Base-by-base conservation (phyloP, 2,888 invertebrate species). In the Leptinotarsa juncta region DNA sequence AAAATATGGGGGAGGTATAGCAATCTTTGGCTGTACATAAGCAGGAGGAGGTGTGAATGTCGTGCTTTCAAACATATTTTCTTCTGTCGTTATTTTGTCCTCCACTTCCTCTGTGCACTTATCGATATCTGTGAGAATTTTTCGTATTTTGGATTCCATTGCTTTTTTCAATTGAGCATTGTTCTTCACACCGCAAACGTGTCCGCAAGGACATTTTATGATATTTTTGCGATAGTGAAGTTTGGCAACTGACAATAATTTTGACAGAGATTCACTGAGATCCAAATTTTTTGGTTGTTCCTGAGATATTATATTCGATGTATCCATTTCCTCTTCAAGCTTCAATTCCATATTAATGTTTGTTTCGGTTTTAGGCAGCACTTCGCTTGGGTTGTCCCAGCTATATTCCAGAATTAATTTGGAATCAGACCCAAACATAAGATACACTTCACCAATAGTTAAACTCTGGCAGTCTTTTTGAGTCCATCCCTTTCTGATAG, bases 381-480 rank as follows among this genome's bases (percentile, higher is more conserved):
- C 50, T 55, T 26, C n/a, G 4, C 26, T 57, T 18, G 88, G 87
- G 0, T 89, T 86, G 70, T 92, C 91, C 95, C 95, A 96, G 91
- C 93, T 94, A 86, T 96, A 96, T 86, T 96, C 94, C 32, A 96
- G 86, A 73, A 92, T 91, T 49, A 96, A 87, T 86, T 93, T 94
- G 0, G 94, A 93, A 76, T 95, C 93, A 73, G 90, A 89, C 18
- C 94, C 94, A 86, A 93, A 93, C 93, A 97, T 96, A 67, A 97
- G 90, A 88, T 96, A 97, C 72, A 97, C 88, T 88, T 98, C 97
- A 0, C 97, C 97, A 49, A 98, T 90, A 4, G 96, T 96, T 60
- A 97, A 90, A 50, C 94, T 93, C 10, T 94, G 94, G 1, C 94
- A 93, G 84, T 94, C 94, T 18, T 91, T 89, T 12, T 91, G 85